Evolutionary conservation across 2,888 invertebrate species (phyloP).

Genomic region (Marronus borbonicus): DNA sequence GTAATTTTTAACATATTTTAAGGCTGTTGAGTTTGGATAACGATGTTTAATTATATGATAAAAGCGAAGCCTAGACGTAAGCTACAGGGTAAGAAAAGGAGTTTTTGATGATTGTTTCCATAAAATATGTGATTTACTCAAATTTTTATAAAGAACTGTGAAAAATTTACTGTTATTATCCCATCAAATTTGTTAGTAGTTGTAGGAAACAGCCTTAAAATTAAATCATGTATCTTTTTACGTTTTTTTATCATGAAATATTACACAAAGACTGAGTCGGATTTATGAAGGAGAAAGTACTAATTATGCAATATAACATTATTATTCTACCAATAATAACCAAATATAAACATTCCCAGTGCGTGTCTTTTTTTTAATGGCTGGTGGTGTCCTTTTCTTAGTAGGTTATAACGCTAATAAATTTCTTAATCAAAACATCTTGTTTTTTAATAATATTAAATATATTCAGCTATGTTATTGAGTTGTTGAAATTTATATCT

Average conservation of each 20-base stretch:
- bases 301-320: conserved; percentile 45
- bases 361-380: conserved; percentile 40
- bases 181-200: neutral
- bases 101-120: neutral
- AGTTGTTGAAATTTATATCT: conserved; percentile 53
- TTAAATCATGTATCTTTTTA: conserved; percentile 23
- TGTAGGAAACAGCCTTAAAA: conserved; percentile 38
- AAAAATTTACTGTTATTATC: neutral
- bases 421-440: conserved; percentile 48
- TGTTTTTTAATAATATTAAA: conserved; percentile 43
- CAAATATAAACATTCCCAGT: conserved; percentile 54
- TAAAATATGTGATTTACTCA: conserved; percentile 4
- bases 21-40: conserved; percentile 43
- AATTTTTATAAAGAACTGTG: neutral
- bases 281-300: conserved; percentile 27
- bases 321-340: conserved; percentile 50
- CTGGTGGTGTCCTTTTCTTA: conserved; percentile 49
- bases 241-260: conserved; percentile 45
- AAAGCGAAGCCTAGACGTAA: conserved; percentile 17
- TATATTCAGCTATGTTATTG: conserved; percentile 56
- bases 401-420: conserved; percentile 34
- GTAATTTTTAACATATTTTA: conserved; percentile 36
- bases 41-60: conserved; percentile 18
- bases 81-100: conserved; percentile 26
- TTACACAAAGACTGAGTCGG: conserved; percentile 51